Evolutionary conservation across 2,888 invertebrate genomes (phyloP).

Genomic region (Gibbula magus): DNA sequence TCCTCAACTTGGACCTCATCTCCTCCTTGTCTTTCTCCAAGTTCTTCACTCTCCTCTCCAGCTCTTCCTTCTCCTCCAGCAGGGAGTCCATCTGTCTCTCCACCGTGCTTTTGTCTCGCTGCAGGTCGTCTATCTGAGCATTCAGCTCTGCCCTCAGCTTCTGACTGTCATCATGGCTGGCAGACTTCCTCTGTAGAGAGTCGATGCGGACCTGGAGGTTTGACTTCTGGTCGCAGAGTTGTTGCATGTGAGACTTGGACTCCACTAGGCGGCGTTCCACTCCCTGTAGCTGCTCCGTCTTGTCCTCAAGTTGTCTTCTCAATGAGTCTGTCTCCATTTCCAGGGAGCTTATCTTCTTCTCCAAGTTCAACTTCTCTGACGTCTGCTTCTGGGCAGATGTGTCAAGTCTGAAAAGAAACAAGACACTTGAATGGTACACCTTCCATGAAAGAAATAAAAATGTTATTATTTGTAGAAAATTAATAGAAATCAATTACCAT

Average conservation of each 20-base stretch:
- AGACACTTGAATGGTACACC: no score
- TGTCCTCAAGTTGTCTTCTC: constrained; percentile 56
- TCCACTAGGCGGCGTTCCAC: constrained; percentile 34
- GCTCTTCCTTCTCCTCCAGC: constrained; percentile 37
- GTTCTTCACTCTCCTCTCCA: constrained; percentile 59
- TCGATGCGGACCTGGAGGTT: constrained; percentile 33
- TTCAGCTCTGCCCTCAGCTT: constrained; percentile 32
- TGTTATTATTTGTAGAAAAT: no score
- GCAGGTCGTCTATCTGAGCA: constrained; percentile 32
- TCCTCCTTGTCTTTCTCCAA: constrained; percentile 35
- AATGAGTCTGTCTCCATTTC: constrained; percentile 27
- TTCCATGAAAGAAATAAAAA: no score
- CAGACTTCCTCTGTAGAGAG: constrained; percentile 35
- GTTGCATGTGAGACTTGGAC: constrained; percentile 39
- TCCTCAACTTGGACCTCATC: constrained; percentile 19
- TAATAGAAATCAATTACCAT: no score
- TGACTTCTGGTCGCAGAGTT: constrained; percentile 29
- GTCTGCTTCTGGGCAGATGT: neutral
- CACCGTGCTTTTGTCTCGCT: constrained; percentile 39
- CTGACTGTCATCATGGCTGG: constrained; percentile 29
- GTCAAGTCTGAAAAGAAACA: neutral
- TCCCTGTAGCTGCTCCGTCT: constrained; percentile 28
- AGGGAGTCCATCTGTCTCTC: constrained; percentile 31
- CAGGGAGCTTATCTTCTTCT: constrained; percentile 30
- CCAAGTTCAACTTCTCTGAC: constrained; percentile 25